These are phyloP conservation scores for Teinopalpus imperialis DNA, from an alignment of 2,888 invertebrate genomes.

Conservation along the genomic window DNA sequence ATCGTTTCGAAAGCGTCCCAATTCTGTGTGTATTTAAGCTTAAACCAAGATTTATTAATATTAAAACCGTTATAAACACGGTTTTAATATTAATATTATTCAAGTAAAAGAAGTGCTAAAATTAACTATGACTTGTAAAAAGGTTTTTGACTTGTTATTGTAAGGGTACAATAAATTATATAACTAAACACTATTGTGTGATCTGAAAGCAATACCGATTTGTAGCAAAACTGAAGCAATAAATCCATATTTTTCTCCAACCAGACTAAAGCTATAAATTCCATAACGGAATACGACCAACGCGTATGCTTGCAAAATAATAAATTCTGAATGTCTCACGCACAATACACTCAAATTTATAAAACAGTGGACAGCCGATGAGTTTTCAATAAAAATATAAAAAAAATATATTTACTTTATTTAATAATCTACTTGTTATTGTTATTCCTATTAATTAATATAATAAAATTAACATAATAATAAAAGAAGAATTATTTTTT, in stretches of 20 bases:
- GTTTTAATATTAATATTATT: no score
- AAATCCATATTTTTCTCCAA: conserved; percentile 68
- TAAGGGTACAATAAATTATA: no score
- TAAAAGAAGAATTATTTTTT: neutral
- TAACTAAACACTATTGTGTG: conserved; percentile 10
- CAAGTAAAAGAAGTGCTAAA: no score
- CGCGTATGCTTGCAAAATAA: conserved; percentile 65
- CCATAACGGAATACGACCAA: conserved; percentile 52
- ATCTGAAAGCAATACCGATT: conserved; percentile 50
- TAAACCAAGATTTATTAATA: no score
- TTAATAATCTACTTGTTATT: no score
- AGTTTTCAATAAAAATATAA: conserved; percentile 27
- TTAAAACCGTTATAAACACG: no score
- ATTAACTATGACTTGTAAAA: no score
- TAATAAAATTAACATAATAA: no score
- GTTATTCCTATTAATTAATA: no score
- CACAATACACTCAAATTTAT: conserved; percentile 33
- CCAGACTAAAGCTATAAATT: conserved; percentile 65
- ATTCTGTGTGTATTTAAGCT: no score
- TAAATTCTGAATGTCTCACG: conserved; percentile 60
- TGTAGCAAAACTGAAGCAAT: conserved; percentile 54
- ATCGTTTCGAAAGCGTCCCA: conserved; percentile 10
- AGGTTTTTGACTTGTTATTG: no score
- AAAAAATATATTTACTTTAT: no score
- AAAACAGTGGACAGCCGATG: conserved; percentile 29